Conservation (phyloP, 2,888 invertebrate species). For the Leistus spinibarbis region DNA sequence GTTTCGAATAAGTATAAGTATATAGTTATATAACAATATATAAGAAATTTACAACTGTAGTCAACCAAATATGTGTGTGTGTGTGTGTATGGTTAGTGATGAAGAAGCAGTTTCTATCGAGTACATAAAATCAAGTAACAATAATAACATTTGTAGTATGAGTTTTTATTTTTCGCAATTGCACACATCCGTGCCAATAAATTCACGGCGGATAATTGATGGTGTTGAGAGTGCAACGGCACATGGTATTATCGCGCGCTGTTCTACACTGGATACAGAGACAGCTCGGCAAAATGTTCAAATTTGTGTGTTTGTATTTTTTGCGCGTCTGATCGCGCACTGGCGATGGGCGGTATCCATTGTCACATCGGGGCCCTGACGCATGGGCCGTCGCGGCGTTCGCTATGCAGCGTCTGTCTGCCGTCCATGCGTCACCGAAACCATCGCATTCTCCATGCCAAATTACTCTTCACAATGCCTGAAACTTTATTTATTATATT, state of each 20-base stretch:
- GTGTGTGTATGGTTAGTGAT: too few species aligned
- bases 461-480: slow-evolving; percentile 4
- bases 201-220: slow-evolving; percentile 26
- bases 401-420: slow-evolving; percentile 27
- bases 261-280: not conserved
- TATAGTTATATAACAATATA: too few species aligned
- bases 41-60: too few species aligned
- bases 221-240: slow-evolving; percentile 26
- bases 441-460: slow-evolving; percentile 15
- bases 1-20: too few species aligned
- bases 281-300: slow-evolving; percentile 27
- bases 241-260: slow-evolving; percentile 4
- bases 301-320: slow-evolving; percentile 37
- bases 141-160: not conserved
- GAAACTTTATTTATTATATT: not conserved
- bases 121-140: not conserved
- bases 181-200: slow-evolving; percentile 20
- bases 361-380: slow-evolving; percentile 23
- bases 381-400: slow-evolving; percentile 23
- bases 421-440: slow-evolving; percentile 13
- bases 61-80: too few species aligned
- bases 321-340: slow-evolving; percentile 28
- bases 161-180: slow-evolving; percentile 15
- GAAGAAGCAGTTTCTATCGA: not conserved
- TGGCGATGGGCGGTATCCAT: slow-evolving; percentile 20